Base-by-base conservation (phyloP, 2,888 invertebrate species). In the Synanthedon tipuliformis region DNA sequence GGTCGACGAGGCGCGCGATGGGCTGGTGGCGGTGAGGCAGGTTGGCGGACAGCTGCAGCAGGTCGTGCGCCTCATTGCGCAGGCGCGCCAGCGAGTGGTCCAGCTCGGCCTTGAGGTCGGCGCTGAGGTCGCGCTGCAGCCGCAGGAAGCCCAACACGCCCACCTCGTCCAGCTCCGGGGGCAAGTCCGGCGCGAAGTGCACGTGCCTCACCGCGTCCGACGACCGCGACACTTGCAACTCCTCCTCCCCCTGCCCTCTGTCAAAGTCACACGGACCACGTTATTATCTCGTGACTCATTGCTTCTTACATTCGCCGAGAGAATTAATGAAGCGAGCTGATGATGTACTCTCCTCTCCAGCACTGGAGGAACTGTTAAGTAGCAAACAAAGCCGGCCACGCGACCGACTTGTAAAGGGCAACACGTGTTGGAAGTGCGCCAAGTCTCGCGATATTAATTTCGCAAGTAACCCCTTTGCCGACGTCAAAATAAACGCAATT, bases 151-250 rank as follows among this genome's bases (percentile, higher is more conserved):
- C 88, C 41, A 89, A 77, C 11, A 91, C 77, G 23, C 88, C 88
- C 11, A 89, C 90, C 65, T 89, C 88, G 56, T 93, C 92, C 50
- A 92, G 88, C 51, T 90, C 89, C 52, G 83, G 89, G 62, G 79
- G 84, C 48, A 93, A 89, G 69, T 92, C 91, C 0, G 94, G 94
- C 13, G 92, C 91, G 65, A 94, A 91, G 68, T 93, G 93, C 48
- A 94, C 90, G 61, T 90, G 89, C 59, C 88, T 89, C 40, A 2
- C 8, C 55, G 52, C 48, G 18, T 45, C 41, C 45, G 15, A 45
- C 27, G 13, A 16, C 5, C 45, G 45, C 8, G 34, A 70, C 0
- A 77, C 67, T 51, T 79, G 67, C 2, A 59, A 55, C 60, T 78
- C 78, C 12, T 64, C 56, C 66, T 79, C 70, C 52, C 71, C 58